Percentiles rank a stretch among this genome's conserved stretches.
These are phyloP conservation scores for Trichomycterus rosablanca DNA, from an alignment of 2,113 vertebrate genomes.

Conservation along the genomic window DNA sequence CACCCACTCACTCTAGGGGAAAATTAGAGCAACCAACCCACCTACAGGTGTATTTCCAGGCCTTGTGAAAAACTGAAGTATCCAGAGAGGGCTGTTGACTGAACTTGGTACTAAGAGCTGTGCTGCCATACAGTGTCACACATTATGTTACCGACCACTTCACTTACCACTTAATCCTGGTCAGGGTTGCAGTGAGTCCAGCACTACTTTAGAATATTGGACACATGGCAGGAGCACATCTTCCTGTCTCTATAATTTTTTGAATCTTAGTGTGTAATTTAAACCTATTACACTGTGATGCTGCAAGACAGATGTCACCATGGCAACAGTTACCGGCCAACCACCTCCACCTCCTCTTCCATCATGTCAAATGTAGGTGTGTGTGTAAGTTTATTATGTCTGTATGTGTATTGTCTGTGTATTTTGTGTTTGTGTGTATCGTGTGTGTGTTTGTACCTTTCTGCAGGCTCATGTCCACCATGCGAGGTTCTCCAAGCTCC, in stretches of 20 bases:
- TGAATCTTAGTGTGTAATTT: conserved; percentile 14
- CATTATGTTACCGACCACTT: neutral
- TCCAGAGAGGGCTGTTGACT: too few species aligned
- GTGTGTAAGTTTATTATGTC: conserved; percentile 1
- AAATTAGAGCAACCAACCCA: too few species aligned
- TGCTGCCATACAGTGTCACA: too few species aligned
- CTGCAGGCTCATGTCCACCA: conserved; percentile 77
- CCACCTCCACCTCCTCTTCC: conserved; percentile 17
- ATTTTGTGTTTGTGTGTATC: neutral
- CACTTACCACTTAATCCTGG: conserved; percentile 3
- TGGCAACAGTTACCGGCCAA: conserved; percentile 44
- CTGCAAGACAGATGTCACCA: conserved; percentile 32
- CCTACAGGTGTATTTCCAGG: too few species aligned
- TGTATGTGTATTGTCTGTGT: conserved; percentile 62
- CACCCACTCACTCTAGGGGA: too few species aligned
- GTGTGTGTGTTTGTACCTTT: conserved; percentile 60
- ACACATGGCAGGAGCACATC: too few species aligned
- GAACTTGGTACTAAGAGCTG: too few species aligned
- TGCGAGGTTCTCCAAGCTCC: conserved; percentile 93
- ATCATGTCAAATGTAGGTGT: conserved; percentile 26
- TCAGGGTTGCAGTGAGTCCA: too few species aligned
- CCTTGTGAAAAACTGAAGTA: too few species aligned
- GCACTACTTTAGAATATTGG: too few species aligned
- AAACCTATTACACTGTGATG: conserved; percentile 34
- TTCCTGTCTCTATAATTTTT: neutral